These are phyloP conservation scores for Plusia festucae DNA, from an alignment of 2,888 invertebrate species.

Conservation along the genomic window DNA sequence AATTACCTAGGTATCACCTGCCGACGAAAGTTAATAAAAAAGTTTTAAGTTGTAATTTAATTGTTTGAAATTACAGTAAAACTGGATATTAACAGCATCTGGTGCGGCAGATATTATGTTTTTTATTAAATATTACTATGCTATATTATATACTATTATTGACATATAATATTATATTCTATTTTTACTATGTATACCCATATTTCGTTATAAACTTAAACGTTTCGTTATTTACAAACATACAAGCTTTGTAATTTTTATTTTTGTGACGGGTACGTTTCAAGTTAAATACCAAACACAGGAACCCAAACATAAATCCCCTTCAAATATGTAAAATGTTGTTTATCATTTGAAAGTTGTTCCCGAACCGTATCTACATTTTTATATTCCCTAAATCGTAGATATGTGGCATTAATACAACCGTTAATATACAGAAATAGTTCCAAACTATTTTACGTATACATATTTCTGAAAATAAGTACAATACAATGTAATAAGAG, in stretches of 20 bases:
- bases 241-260: background rate
- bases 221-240: background rate
- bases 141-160: no score
- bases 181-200: no score
- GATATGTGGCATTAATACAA: no score
- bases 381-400: no score
- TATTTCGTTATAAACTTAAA: background rate
- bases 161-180: no score
- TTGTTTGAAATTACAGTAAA: background rate
- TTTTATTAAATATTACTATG: background rate
- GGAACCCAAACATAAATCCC: background rate
- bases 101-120: background rate
- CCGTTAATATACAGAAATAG: no score
- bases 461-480: no score
- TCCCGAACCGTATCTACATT: no score
- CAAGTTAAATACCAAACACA: background rate
- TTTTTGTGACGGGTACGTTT: background rate
- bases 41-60: constrained; percentile 4
- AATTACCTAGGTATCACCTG: constrained; percentile 2
- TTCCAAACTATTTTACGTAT: no score
- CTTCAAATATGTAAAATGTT: no score
- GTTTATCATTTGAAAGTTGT: no score
- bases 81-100: background rate
- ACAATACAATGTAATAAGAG: constrained; percentile 10
- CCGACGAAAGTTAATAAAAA: background rate